A percentile compares a stretch with the other conserved stretches of the same genome.
These are phyloP conservation scores for Heliconius melpomene DNA, from an alignment of 1,140 invertebrate species.

Conservation along the genomic window DNA sequence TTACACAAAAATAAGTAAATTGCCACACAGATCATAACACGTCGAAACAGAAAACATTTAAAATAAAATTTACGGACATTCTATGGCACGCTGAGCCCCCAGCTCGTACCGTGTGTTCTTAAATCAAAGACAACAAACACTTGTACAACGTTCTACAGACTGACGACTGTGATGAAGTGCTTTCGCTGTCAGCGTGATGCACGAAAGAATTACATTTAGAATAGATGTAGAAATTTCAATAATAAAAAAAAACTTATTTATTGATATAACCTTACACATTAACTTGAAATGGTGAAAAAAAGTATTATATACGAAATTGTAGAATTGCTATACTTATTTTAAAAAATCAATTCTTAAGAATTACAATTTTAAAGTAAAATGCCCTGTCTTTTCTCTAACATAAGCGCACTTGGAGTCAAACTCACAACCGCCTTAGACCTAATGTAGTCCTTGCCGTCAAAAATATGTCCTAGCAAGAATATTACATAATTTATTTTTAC, in stretches of 20 bases:
- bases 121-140: not conserved
- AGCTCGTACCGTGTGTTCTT: not conserved
- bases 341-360: no score
- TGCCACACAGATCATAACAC: not conserved
- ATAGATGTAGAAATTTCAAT: no score
- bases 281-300: no score
- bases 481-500: not conserved
- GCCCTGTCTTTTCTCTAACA: no score
- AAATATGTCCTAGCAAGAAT: not conserved
- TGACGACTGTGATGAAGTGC: not conserved
- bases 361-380: no score
- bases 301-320: no score
- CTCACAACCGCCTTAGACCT: not conserved
- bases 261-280: not conserved
- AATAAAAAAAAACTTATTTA: not conserved
- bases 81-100: not conserved
- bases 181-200: conserved; percentile 10
- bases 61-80: not conserved
- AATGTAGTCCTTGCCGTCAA: not conserved
- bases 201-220: not conserved
- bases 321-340: no score
- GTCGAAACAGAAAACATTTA: not conserved
- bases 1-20: no score
- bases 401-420: no score
- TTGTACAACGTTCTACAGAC: not conserved